Evolutionary conservation across 1,140 invertebrate species (phyloP).

Genomic region (Venturia canescens): DNA sequence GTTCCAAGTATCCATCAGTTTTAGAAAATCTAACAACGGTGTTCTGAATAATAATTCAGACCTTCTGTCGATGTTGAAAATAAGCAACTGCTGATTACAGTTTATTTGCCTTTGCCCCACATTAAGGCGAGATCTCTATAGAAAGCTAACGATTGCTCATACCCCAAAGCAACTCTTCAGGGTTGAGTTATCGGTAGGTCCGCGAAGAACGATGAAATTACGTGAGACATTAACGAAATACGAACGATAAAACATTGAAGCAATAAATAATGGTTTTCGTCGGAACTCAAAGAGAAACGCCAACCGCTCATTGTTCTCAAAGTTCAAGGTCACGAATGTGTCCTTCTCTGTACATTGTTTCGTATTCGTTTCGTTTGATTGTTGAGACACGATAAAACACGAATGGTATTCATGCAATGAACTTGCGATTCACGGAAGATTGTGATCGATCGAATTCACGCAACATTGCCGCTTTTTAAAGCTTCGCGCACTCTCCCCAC

Average conservation of each 20-base stretch:
- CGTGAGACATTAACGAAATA: background rate
- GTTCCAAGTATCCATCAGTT: too few relatives aligned
- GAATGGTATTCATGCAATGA: background rate
- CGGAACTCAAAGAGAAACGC: background rate
- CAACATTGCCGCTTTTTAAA: background rate
- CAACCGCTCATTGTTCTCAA: background rate
- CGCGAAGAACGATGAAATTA: background rate
- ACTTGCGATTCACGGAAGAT: conserved; percentile 5
- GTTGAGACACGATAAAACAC: background rate
- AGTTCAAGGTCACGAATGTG: background rate
- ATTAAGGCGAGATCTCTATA: too few relatives aligned
- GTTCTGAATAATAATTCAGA: too few relatives aligned
- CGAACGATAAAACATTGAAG: background rate
- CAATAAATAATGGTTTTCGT: background rate
- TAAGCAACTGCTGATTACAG: too few relatives aligned
- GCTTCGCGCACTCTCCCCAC: background rate
- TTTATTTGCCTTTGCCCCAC: too few relatives aligned
- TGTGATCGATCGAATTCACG: background rate
- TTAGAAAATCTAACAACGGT: too few relatives aligned
- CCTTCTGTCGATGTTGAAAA: too few relatives aligned
- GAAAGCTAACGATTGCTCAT: too few relatives aligned
- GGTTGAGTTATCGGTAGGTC: too few relatives aligned
- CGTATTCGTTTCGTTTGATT: background rate
- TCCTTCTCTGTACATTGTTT: background rate
- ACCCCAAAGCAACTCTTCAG: too few relatives aligned